Conservation (phyloP, 2,888 invertebrate species). For the Trichogramma evanescens region DNA sequence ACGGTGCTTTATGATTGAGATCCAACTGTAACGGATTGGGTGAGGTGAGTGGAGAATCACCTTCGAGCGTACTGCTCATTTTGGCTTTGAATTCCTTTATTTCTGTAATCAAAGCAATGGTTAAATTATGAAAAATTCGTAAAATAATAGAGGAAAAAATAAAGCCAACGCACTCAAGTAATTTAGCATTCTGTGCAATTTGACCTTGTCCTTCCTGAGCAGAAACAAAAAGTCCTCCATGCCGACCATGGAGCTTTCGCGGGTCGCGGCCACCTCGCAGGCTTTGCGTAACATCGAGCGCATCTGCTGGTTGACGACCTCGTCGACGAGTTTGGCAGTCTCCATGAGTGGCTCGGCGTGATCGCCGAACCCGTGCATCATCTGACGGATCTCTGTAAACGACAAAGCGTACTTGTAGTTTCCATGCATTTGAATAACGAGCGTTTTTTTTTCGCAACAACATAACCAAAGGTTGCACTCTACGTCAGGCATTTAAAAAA, state of each 20-base stretch:
- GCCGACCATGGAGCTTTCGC: constrained; percentile 50
- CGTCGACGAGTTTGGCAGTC: constrained; percentile 78
- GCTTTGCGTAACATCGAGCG: constrained; percentile 71
- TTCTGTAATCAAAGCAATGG: constrained; percentile 25
- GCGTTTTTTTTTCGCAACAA: too few species aligned
- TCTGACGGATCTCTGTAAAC: constrained; percentile 64
- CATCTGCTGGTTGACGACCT: constrained; percentile 75
- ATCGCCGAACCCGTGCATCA: constrained; percentile 94
- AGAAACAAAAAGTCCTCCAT: constrained; percentile 75
- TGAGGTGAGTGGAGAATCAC: constrained; percentile 46
- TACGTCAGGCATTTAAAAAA: too few species aligned
- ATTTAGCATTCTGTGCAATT: constrained; percentile 67
- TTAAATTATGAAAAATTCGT: neutral
- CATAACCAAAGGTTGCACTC: too few species aligned
- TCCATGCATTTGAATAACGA: neutral
- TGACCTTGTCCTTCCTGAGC: constrained; percentile 72
- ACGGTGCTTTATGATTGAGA: constrained; percentile 25
- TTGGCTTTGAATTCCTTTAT: constrained; percentile 46
- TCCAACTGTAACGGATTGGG: constrained; percentile 33
- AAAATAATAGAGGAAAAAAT: neutral
- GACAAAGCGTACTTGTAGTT: neutral
- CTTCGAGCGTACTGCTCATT: constrained; percentile 47
- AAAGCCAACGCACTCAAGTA: constrained; percentile 51
- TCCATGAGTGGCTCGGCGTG: constrained; percentile 73
- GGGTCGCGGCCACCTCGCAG: constrained; percentile 58